Evolutionary conservation across 2,113 vertebrate genomes (phyloP), one percentile per base, ranked within the genome.

Genomic region (Anthoscopus minutus): DNA sequence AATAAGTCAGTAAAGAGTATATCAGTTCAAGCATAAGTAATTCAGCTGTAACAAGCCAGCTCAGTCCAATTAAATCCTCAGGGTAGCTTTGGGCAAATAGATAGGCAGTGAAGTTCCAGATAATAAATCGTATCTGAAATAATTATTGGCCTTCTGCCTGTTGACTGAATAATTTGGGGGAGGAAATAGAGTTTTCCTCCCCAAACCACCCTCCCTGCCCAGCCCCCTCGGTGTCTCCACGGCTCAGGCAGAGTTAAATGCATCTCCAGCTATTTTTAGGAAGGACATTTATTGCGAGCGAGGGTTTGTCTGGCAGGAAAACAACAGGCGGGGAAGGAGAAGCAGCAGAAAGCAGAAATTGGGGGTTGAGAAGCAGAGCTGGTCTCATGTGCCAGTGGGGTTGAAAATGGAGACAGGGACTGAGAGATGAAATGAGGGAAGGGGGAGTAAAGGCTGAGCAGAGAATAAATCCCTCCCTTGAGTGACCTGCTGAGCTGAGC

Each of bases 21-120:
- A 37, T 84, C 76, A 65, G 89, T 94, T 97, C 86, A 83, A 83
- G 93, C 90, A 82, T 80, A 88, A 97, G 87, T 94, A 94, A 97
- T 64, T 64, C 69, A 56, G 65, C 92, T 88, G 7, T 84, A 95
- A 84, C 69, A 57, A 97, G 89, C 89, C 93, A 80, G 51, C 89
- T 87, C 84, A 28, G 82, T 54, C 80, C 93, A 97, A 85, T 96
- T 95, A 96, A 95, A 86, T 91, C 92, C 94, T 96, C 76, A 11
- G 92, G 85, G 88, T 15, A 87, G 90, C 81, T 95, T 71, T 94
- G 78, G 91, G 93, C 86, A 94, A 78, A 89, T 33, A 79, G 33
- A 73, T 53, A 44, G 24, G 81, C 71, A 77, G 76, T 16, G 40
- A 72, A 71, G 21, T 66, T 92, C 78, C 89, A 92, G 48, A 86